A percentile compares a stretch with the other conserved stretches of the same genome.
These are phyloP conservation scores for Kuschelorhynchus macadamiae DNA, from an alignment of 2,888 invertebrate species.

Conservation along the genomic window DNA sequence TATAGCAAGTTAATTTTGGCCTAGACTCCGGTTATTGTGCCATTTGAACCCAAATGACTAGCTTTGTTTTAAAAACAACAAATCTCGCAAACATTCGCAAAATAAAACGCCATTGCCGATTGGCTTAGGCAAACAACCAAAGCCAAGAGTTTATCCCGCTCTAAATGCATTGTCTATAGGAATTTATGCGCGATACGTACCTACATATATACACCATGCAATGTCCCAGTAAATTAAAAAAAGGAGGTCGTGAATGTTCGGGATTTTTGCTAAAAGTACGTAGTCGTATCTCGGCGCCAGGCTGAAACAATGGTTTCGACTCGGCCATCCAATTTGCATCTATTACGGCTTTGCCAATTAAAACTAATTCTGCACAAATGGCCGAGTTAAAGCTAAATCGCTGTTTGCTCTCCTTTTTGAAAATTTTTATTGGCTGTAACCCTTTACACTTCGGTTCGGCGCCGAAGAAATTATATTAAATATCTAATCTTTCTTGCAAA, in stretches of 20 bases:
- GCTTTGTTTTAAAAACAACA: too few species aligned
- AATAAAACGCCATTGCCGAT: too few species aligned
- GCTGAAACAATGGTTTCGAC: slow-evolving; percentile 18
- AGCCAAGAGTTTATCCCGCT: slow-evolving; percentile 5
- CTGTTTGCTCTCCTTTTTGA: slow-evolving; percentile 12
- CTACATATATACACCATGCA: slow-evolving; percentile 1
- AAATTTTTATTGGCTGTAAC: slow-evolving; percentile 9
- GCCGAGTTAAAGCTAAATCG: slow-evolving; percentile 16
- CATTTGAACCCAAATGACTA: too few species aligned
- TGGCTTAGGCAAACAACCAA: slow-evolving; percentile 10
- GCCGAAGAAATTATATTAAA: neutral
- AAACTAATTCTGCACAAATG: slow-evolving; percentile 44
- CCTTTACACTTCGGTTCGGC: slow-evolving; percentile 9
- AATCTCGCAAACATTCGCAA: too few species aligned
- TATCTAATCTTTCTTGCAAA: too few species aligned
- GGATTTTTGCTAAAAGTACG: slow-evolving; percentile 26
- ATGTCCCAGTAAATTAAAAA: slow-evolving; percentile 9
- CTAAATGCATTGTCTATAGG: slow-evolving; percentile 17
- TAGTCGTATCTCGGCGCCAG: slow-evolving; percentile 28
- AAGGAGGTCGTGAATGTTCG: slow-evolving; percentile 8
- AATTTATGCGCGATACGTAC: slow-evolving; percentile 11
- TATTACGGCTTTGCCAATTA: slow-evolving; percentile 41
- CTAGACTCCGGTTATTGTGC: too few species aligned
- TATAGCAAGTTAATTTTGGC: too few species aligned
- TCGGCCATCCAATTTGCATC: slow-evolving; percentile 43